Conservation (phyloP, 2,113 vertebrate species). For the Vulpes lagopus region DNA sequence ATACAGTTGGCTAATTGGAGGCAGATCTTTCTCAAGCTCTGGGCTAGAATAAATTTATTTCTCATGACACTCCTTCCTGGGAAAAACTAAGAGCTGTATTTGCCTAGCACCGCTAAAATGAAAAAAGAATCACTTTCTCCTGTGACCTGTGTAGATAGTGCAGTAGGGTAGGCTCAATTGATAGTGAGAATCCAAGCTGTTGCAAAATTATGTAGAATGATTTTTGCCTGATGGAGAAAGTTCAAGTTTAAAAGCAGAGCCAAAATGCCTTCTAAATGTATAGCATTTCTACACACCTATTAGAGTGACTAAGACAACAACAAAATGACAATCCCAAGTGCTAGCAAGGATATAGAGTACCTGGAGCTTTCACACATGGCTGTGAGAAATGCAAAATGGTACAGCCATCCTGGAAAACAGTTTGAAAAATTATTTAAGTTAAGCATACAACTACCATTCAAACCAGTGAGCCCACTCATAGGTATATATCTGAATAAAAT, state of each 20-base stretch:
- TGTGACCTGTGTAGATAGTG: neutral
- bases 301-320: neutral
- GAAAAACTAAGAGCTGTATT: neutral
- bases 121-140: neutral
- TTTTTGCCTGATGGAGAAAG: neutral
- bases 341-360: neutral
- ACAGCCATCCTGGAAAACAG: neutral
- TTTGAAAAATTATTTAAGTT: neutral
- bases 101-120: neutral
- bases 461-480: neutral
- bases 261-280: neutral
- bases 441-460: neutral
- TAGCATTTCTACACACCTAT: neutral
- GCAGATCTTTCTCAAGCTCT: constrained; percentile 32
- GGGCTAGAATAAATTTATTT: neutral
- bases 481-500: neutral
- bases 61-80: neutral
- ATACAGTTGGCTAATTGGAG: constrained; percentile 33
- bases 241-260: neutral
- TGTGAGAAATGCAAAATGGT: neutral
- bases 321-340: neutral
- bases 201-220: neutral
- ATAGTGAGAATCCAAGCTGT: neutral
- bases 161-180: neutral
- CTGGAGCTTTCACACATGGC: neutral